Evolutionary conservation across 2,888 invertebrate genomes (phyloP).

Genomic region (Acronicta alni): DNA sequence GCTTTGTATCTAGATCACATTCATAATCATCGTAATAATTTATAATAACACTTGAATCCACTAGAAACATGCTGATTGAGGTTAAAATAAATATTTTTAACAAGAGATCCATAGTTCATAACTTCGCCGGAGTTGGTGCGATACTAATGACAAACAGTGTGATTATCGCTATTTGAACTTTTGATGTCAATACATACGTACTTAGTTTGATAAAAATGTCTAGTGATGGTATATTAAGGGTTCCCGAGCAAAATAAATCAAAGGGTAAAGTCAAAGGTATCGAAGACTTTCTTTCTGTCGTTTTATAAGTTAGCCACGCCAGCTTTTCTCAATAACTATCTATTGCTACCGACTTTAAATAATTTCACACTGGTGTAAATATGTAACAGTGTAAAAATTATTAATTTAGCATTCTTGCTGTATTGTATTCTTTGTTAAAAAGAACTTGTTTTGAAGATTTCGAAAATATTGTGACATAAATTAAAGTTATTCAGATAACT

Average conservation of each 20-base stretch:
- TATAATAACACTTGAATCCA: conserved; percentile 58
- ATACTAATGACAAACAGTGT: conserved; percentile 35
- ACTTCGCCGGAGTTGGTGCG: conserved; percentile 11
- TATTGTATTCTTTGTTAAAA: too few relatives aligned
- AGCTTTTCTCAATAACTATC: neutral
- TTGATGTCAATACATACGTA: conserved; percentile 20
- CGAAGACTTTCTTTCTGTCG: too few relatives aligned
- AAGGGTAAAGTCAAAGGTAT: too few relatives aligned
- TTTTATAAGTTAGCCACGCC: too few relatives aligned
- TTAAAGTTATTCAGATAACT: too few relatives aligned
- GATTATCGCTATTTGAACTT: conserved; percentile 41
- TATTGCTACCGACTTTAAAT: too few relatives aligned
- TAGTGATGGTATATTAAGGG: neutral
- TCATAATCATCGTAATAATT: conserved; percentile 56
- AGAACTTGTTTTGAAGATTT: too few relatives aligned
- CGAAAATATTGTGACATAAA: too few relatives aligned
- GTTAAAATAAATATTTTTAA: conserved; percentile 40
- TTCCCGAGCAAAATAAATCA: too few relatives aligned
- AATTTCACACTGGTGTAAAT: too few relatives aligned
- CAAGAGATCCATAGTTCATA: conserved; percentile 35
- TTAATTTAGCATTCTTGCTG: too few relatives aligned
- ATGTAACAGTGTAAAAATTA: too few relatives aligned
- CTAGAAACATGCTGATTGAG: conserved; percentile 28
- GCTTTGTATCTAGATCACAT: conserved; percentile 57
- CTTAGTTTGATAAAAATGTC: conserved; percentile 21